Percentiles rank a stretch among this genome's conserved stretches.
These are phyloP conservation scores for Poeciliopsis presidionis DNA, from an alignment of 2,797 vertebrate genomes.

Conservation along the genomic window DNA sequence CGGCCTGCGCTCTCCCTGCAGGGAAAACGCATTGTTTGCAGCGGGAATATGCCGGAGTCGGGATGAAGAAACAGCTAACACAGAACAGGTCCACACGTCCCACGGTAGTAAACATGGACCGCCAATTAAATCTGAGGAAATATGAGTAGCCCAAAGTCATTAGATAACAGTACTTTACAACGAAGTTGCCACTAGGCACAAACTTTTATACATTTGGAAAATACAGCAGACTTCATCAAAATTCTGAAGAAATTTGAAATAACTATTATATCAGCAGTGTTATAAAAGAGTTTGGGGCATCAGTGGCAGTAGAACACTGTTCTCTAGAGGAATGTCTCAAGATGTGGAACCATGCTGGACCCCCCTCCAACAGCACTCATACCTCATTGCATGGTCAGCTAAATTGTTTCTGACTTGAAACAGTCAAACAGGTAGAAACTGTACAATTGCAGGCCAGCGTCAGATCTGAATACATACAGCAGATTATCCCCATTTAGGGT, in stretches of 20 bases:
- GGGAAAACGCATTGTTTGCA: conserved; percentile 43
- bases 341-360: conserved; percentile 26
- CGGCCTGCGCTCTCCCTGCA: conserved; percentile 28
- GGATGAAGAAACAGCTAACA: not conserved
- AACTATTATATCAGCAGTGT: conserved; percentile 5
- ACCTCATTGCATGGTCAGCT: conserved; percentile 14
- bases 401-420: conserved; percentile 44
- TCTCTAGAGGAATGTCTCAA: conserved; percentile 61
- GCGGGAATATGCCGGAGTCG: conserved; percentile 43
- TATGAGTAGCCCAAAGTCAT: conserved; percentile 41
- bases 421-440: conserved; percentile 57
- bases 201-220: conserved; percentile 52
- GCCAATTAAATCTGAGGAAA: conserved; percentile 43
- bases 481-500: conserved; percentile 34
- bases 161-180: conserved; percentile 59
- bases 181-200: conserved; percentile 65
- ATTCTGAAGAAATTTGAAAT: conserved; percentile 21
- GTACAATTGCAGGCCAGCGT: conserved; percentile 45
- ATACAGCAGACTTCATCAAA: conserved; percentile 34
- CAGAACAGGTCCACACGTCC: not conserved
- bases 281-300: conserved; percentile 34
- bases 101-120: conserved; percentile 6
- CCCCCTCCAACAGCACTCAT: conserved; percentile 3
- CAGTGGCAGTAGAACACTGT: conserved; percentile 63
- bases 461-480: conserved; percentile 32